Percentiles rank a stretch among this genome's conserved stretches.
Evolutionary conservation across 2,797 vertebrate species (phyloP).

Genomic region (Eutrigla gurnardus): DNA sequence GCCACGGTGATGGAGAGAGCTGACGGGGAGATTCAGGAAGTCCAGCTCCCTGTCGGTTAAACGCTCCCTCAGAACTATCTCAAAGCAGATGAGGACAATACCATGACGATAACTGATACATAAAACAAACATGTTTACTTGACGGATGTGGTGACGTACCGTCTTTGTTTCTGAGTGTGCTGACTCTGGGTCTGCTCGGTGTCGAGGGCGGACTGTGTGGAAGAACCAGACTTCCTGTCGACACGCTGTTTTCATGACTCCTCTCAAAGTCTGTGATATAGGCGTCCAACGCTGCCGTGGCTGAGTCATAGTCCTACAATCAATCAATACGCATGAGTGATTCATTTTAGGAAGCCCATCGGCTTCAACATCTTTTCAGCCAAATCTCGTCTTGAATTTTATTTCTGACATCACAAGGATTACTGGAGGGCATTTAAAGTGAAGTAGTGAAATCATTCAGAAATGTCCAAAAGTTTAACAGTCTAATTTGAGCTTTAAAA

Average conservation of each 20-base stretch:
- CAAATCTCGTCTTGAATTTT: neutral
- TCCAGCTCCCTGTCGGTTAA: constrained; percentile 80
- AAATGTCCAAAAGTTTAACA: neutral
- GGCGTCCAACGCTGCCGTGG: constrained; percentile 88
- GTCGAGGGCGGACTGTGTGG: constrained; percentile 4
- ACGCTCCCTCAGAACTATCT: constrained; percentile 78
- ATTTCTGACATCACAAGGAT: neutral
- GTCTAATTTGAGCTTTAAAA: neutral
- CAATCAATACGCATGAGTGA: neutral
- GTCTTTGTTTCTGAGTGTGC: constrained; percentile 74
- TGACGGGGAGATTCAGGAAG: constrained; percentile 74
- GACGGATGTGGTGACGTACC: constrained; percentile 62
- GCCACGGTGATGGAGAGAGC: constrained; percentile 53
- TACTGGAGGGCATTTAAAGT: neutral
- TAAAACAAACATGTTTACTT: neutral
- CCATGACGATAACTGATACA: neutral
- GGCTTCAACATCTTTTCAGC: neutral
- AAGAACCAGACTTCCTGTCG: constrained; percentile 72
- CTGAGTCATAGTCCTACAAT: constrained; percentile 84
- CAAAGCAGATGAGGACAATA: neutral
- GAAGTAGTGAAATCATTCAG: neutral
- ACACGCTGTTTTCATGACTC: constrained; percentile 50
- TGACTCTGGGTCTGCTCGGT: neutral
- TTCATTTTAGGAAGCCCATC: neutral
- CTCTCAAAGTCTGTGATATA: constrained; percentile 91